Percentiles rank a stretch among this genome's conserved stretches.
These are phyloP conservation scores for Coilia nasus DNA, from an alignment of 2,797 vertebrate genomes.

Conservation along the genomic window DNA sequence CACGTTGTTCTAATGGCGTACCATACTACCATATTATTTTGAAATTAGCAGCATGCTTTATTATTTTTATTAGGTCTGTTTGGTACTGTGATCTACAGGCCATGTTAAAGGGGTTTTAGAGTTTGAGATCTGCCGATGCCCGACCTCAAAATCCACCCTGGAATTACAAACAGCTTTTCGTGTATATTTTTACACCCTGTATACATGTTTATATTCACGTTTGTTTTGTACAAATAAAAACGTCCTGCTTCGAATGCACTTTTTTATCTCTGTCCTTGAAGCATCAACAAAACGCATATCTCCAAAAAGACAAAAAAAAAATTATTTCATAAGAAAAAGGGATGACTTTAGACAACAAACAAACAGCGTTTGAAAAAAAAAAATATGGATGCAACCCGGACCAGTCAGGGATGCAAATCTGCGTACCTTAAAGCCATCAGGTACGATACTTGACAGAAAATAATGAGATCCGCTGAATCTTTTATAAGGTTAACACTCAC, in stretches of 20 bases:
- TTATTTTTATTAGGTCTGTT: background rate
- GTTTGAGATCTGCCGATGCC: background rate
- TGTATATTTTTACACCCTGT: slow-evolving; percentile 67
- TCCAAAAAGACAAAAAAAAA: slow-evolving; percentile 44
- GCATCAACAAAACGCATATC: slow-evolving; percentile 66
- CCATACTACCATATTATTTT: too few relatives aligned
- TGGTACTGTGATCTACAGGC: background rate
- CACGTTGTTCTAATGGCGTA: too few relatives aligned
- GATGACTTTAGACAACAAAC: slow-evolving; percentile 71
- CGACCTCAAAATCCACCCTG: slow-evolving; percentile 27
- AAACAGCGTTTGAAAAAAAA: slow-evolving; percentile 62
- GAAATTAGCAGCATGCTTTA: background rate
- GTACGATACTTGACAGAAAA: slow-evolving; percentile 97
- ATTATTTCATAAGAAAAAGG: slow-evolving; percentile 51
- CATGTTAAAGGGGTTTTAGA: background rate
- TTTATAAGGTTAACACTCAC: slow-evolving; percentile 99
- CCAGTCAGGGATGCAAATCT: slow-evolving; percentile 92
- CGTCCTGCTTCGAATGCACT: slow-evolving; percentile 77
- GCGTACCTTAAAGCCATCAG: slow-evolving; percentile 85
- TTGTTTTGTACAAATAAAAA: slow-evolving; percentile 68
- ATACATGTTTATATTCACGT: slow-evolving; percentile 64
- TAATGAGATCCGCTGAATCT: slow-evolving; percentile 99
- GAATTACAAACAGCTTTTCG: slow-evolving; percentile 52
- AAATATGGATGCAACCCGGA: slow-evolving; percentile 63
- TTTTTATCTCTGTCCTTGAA: slow-evolving; percentile 76